Conservation (phyloP, 2,888 invertebrate genomes). For the Troides oblongomaculatus region DNA sequence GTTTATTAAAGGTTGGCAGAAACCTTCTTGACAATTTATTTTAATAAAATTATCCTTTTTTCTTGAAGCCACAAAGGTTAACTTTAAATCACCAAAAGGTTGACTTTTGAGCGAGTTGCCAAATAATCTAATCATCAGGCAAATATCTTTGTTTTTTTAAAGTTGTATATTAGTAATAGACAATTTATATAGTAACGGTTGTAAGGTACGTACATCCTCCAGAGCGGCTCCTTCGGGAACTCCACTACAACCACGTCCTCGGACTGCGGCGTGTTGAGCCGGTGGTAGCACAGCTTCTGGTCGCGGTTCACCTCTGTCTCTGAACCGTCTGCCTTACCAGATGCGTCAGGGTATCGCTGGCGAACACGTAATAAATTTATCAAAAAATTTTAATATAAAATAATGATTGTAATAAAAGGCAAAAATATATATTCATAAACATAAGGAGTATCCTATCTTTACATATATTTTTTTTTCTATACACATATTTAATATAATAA, state of each 20-base stretch:
- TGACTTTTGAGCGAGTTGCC: too few relatives aligned
- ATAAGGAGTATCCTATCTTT: neutral
- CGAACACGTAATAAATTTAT: conserved; percentile 28
- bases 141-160: too few relatives aligned
- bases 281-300: conserved; percentile 97
- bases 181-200: neutral
- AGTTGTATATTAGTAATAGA: too few relatives aligned
- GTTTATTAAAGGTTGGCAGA: too few relatives aligned
- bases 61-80: too few relatives aligned
- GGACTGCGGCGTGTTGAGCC: conserved; percentile 89
- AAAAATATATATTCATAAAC: neutral
- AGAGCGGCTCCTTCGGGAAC: conserved; percentile 94
- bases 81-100: too few relatives aligned
- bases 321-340: conserved; percentile 93
- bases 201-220: conserved; percentile 87
- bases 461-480: neutral
- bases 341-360: conserved; percentile 89
- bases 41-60: too few relatives aligned
- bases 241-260: conserved; percentile 93
- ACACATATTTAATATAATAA: neutral
- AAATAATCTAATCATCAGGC: too few relatives aligned
- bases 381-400: conserved; percentile 9
- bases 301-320: conserved; percentile 92
- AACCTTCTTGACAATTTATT: too few relatives aligned
- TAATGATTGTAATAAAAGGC: neutral